Percentiles rank a stretch among this genome's conserved stretches.
Conservation (phyloP, 2,797 vertebrate genomes). For the Poliocrania exsul region DNA sequence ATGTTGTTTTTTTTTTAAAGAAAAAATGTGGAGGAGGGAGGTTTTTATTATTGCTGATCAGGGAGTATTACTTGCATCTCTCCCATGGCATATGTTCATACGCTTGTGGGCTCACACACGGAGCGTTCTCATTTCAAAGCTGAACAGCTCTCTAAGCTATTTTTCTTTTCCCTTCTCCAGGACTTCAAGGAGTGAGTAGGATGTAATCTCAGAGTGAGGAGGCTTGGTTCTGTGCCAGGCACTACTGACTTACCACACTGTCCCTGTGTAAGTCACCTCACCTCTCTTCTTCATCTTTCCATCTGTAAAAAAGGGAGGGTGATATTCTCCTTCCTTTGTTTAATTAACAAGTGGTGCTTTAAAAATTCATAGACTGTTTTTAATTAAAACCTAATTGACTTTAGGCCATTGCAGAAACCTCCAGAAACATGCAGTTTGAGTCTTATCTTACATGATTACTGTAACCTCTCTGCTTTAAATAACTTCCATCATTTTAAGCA, state of each 20-base stretch:
- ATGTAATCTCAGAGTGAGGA: constrained; percentile 48
- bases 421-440: constrained; percentile 22
- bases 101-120: constrained; percentile 30
- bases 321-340: constrained; percentile 34
- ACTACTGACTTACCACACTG: constrained; percentile 8
- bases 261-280: constrained; percentile 51
- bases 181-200: constrained; percentile 60
- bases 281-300: constrained; percentile 41
- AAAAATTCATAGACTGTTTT: constrained; percentile 50
- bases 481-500: not conserved
- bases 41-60: constrained; percentile 52
- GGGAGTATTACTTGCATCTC: constrained; percentile 51
- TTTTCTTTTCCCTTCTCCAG: constrained; percentile 56
- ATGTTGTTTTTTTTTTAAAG: not conserved
- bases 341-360: not conserved
- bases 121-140: constrained; percentile 32
- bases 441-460: constrained; percentile 25
- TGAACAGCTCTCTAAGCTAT: constrained; percentile 26
- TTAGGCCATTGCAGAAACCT: constrained; percentile 39
- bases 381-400: constrained; percentile 64
- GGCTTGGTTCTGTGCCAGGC: constrained; percentile 45
- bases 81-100: constrained; percentile 41
- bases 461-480: not conserved
- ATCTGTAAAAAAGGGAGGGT: constrained; percentile 32
- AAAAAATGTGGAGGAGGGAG: not conserved